Evolutionary conservation across 2,113 vertebrate genomes (phyloP), one percentile per base, ranked within the genome.

Genomic region (Sinocyclocheilus rhinocerous): DNA sequence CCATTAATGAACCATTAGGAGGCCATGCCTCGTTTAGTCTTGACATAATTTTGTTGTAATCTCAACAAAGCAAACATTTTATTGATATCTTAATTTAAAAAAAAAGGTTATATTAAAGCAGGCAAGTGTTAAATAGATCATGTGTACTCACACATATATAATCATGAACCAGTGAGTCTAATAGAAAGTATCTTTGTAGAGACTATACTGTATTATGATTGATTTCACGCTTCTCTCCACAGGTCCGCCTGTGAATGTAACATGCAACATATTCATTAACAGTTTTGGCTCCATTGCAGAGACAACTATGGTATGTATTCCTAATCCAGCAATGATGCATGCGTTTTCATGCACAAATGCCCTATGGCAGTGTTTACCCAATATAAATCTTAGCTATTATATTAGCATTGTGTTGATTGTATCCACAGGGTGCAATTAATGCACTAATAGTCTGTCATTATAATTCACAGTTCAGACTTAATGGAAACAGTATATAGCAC

Each of bases 241-340:
- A 96, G 96, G 96, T 18, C 95, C 96, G 90, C 95, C 96, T 81
- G 96, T 97, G 84, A 97, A 97, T 90, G 96, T 97, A 86, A 95
- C 95, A 18, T 97, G 96, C 92, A 96, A 97, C 92, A 97, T 97
- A 91, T 97, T 97, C 90, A 97, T 97, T 92, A 97, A 97, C 92
- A 97, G 96, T 91, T 97, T 97, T 88, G 96, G 96, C 59, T 97
- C 96, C 80, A 97, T 97, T 82, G 96, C 96, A 73, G 96, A 97
- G 89, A 97, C 96, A 12, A 97, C 96, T 33, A 97, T 97, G 96
- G 96, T 97, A 95, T 92, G 95, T 90, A 48, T 70, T 45, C 39
- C 33, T 63, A 48, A 52, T 83, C 48, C 9, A 2, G 33, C 2
- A 33, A 77, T 52, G 12, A 69, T 75, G 33, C 24, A 6, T 36